A percentile compares a stretch with the other conserved stretches of the same genome.
Conservation (phyloP, 2,888 invertebrate species). For the Melieria picta region DNA sequence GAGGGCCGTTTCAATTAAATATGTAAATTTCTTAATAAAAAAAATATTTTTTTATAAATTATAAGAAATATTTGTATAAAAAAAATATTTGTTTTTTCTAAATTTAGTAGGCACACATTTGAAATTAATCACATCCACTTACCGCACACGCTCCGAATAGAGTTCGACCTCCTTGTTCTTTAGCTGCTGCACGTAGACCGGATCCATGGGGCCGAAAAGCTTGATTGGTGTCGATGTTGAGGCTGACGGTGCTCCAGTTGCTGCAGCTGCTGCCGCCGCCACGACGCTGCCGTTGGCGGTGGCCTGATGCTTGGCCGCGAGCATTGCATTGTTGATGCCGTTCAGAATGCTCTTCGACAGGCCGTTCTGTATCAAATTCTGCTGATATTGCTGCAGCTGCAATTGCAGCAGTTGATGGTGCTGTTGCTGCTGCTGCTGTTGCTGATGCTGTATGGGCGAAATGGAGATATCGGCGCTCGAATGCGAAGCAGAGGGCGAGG, state of each 20-base stretch:
- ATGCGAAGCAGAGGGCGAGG: constrained; percentile 81
- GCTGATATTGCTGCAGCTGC: constrained; percentile 39
- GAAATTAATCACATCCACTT: constrained; percentile 62
- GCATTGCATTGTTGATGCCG: not conserved
- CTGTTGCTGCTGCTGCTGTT: constrained; percentile 43
- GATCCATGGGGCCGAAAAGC: constrained; percentile 44
- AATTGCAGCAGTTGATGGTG: constrained; percentile 45
- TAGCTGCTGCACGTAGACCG: constrained; percentile 66
- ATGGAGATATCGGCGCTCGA: constrained; percentile 75
- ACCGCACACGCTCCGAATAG: constrained; percentile 83
- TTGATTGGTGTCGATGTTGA: too few relatives aligned
- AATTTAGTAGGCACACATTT: not conserved
- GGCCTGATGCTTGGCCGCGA: constrained; percentile 35
- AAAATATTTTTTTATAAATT: too few relatives aligned
- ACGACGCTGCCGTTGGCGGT: constrained; percentile 23
- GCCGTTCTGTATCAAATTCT: constrained; percentile 47
- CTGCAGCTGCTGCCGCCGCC: constrained; percentile 41
- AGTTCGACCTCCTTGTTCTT: constrained; percentile 82
- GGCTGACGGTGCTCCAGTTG: constrained; percentile 2
- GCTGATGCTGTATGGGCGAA: constrained; percentile 54
- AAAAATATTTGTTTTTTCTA: too few relatives aligned
- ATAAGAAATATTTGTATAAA: too few relatives aligned
- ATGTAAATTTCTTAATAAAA: too few relatives aligned
- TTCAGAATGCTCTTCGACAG: constrained; percentile 47
- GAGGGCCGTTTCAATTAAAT: too few relatives aligned